Percentiles rank a stretch among this genome's conserved stretches.
Conservation (phyloP, 2,797 vertebrate genomes). For the Enteromius viviparus region DNA sequence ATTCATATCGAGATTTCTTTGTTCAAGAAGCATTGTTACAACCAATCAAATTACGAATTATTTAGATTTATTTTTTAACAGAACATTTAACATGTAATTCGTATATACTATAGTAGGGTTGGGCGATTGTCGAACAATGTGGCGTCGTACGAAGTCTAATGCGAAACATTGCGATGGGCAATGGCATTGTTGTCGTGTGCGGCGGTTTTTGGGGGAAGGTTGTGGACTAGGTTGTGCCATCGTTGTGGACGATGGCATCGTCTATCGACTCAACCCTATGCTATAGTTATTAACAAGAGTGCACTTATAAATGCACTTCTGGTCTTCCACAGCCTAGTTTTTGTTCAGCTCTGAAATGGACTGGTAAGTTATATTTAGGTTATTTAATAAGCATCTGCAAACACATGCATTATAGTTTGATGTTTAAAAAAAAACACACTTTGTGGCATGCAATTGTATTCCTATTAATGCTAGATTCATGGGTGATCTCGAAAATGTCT, state of each 20-base stretch:
- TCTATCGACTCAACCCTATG: too few species aligned
- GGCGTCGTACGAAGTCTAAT: too few species aligned
- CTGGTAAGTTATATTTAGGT: background rate
- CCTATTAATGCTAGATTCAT: background rate
- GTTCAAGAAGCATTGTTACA: background rate
- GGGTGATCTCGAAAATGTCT: background rate
- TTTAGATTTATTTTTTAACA: too few species aligned
- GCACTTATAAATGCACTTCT: background rate
- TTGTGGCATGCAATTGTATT: background rate
- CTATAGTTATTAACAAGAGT: too few species aligned
- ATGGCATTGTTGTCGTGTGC: too few species aligned
- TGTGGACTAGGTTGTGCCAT: too few species aligned
- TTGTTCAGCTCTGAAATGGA: background rate
- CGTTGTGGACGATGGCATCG: too few species aligned
- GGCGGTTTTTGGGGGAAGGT: too few species aligned
- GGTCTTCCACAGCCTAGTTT: background rate
- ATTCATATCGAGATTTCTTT: background rate
- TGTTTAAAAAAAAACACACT: background rate
- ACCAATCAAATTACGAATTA: background rate
- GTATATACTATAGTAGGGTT: background rate
- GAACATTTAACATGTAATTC: background rate
- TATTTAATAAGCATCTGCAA: slow-evolving; percentile 1
- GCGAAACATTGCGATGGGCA: too few species aligned
- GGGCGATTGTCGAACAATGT: too few species aligned
- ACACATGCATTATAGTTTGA: background rate